Base-by-base conservation (phyloP, 2,113 vertebrate species). In the Galbula dea region DNA sequence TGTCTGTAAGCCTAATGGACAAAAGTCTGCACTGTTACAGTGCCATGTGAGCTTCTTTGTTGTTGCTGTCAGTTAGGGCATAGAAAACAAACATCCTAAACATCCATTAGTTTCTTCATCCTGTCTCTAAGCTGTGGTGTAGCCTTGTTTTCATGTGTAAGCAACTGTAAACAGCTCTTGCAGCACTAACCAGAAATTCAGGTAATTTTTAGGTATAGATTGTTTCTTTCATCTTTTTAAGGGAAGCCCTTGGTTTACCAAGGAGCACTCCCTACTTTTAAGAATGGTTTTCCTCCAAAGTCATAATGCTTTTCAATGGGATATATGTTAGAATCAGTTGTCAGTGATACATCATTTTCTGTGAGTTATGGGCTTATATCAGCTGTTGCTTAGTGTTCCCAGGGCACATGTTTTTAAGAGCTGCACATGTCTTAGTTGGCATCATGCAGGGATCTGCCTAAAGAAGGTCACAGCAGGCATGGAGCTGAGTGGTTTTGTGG, bases 281-380 rank as follows among this genome's bases (percentile, higher is more conserved):
- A 27, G 30, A 24, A 23, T 14, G 23, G 10, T 48, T 27, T 67
- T 43, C 12, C 6, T 55, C 45, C 46, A 3, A 74, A 55, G 18
- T 48, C 68, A 34, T 59, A 41, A 66, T 41, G 46, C 17, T 59
- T 62, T 86, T 55, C 68, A 32, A 0, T 49, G 48, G 18, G 46
- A 52, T 23, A 36, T 66, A 29, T 3, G 20, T 65, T 67, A 20
- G 52, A 41, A 54, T 67, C 52, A 20, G 21, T 61, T 54, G 39
- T 36, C 1, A 1, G 61, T 4, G 12, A 8, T 73, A 11, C 0
- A 1, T 61, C 16, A 16, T 61, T 67, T 36, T n/a, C n/a, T n/a
- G n/a, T n/a, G n/a, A n/a, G n/a, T n/a, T n/a, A n/a, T n/a, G n/a
- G n/a, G n/a, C n/a, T n/a, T n/a, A n/a, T n/a, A n/a, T n/a, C n/a